Conservation (phyloP, 1,140 invertebrate genomes). For the Eciton burchellii region DNA sequence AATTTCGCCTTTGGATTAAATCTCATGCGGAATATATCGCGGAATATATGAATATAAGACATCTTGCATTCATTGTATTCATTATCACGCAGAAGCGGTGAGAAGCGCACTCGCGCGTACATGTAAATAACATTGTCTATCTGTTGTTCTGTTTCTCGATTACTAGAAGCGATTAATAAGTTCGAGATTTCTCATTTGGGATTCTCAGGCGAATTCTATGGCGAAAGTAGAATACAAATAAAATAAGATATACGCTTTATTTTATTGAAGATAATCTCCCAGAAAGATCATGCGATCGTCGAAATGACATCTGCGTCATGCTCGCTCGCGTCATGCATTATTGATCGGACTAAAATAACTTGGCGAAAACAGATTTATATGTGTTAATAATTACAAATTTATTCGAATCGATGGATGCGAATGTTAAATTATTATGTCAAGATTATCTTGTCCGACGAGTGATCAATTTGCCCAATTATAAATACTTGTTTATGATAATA, state of each 20-base stretch:
- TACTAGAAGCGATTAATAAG: not conserved
- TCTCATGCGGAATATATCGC: too few species aligned
- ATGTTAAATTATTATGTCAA: not conserved
- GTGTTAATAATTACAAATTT: conserved; percentile 24
- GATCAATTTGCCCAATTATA: conserved; percentile 31
- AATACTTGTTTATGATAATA: conserved; percentile 9
- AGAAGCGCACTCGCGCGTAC: too few species aligned
- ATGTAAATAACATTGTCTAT: not conserved
- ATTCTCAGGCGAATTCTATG: not conserved
- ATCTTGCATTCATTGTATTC: too few species aligned
- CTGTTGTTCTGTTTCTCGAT: not conserved
- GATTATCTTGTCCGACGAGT: not conserved
- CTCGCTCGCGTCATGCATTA: not conserved
- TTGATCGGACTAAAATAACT: not conserved
- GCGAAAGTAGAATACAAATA: not conserved
- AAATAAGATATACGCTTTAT: conserved; percentile 1
- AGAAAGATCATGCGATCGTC: not conserved
- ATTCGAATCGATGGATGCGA: not conserved
- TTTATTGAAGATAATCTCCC: not conserved
- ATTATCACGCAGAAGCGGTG: too few species aligned
- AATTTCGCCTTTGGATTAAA: not conserved
- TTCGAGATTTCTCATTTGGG: not conserved
- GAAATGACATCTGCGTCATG: not conserved
- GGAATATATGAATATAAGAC: too few species aligned
- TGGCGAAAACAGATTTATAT: not conserved